phyloP scores from a whole-genome alignment of 1,140 invertebrate species.

The Laupala kohalensis region DNA sequence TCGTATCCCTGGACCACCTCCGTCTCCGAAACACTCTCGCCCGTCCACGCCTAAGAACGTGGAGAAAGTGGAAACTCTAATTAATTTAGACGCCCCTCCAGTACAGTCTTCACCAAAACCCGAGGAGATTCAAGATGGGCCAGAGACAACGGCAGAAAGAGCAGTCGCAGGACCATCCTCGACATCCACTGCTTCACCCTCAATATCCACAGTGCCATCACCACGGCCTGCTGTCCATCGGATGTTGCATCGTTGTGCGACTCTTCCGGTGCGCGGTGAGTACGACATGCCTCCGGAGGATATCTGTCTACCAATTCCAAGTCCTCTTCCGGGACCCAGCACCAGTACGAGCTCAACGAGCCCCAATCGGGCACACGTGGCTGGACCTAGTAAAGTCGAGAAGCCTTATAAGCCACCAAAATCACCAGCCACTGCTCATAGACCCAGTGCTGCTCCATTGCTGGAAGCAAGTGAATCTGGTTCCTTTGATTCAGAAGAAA shows the following conservation, averaged over 20 bases:
- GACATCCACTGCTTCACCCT: not conserved
- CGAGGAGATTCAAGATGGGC: not conserved
- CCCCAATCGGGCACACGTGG: no score
- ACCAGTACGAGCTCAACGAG: no score
- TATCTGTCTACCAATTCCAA: not conserved
- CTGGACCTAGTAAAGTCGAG: not conserved
- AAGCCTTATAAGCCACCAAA: not conserved
- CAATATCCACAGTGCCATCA: no score
- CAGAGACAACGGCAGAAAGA: not conserved
- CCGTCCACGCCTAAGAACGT: not conserved
- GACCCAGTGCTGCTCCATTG: not conserved
- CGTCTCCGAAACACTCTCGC: not conserved
- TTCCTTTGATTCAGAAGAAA: constrained; percentile 14
- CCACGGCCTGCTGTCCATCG: not conserved
- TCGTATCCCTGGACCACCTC: not conserved
- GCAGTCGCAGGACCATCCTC: no score
- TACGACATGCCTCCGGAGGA: not conserved
- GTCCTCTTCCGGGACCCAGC: not conserved
- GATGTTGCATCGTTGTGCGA: not conserved
- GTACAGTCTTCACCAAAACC: not conserved
- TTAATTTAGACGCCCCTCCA: not conserved
- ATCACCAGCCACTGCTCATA: not conserved
- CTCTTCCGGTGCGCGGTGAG: not conserved
- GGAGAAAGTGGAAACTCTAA: not conserved
- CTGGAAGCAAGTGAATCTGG: not conserved